Base-by-base conservation (phyloP, 2,888 invertebrate genomes). In the Horisme vitalbata region DNA sequence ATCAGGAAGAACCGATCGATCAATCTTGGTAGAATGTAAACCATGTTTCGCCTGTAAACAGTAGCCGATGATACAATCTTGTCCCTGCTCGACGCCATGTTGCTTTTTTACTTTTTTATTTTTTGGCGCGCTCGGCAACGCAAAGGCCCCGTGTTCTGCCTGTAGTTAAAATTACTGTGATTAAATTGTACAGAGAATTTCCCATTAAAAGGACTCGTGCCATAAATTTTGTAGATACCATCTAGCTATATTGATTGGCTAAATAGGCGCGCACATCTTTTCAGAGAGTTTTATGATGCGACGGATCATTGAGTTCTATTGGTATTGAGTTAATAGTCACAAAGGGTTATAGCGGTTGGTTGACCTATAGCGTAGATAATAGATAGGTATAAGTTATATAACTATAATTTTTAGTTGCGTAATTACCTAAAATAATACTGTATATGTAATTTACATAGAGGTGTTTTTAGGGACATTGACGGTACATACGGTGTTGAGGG, bases 21-120 rank as follows among this genome's bases (percentile, higher is more conserved):
- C 64, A 61, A 49, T 47, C 45, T 49, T 18, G 52, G 48, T 48
- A 53, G 54, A 55, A 62, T 62, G 50, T 47, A 56, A 46, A 56
- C 43, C 45, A 48, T 52, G 55, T 39, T 41, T 54, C n/a, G 55
- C 53, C 57, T 71, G 73, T 74, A 71, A 72, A 79, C 79, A 69
- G 79, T 78, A 79, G 79, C 68, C 57, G 47, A 41, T 38, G 54
- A 39, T 41, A 30, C 18, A 35, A 76, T 78, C 49, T 59, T 61
- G 71, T 69, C 60, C 56, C 56, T 45, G 56, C 20, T 44, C 59
- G 65, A 62, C 65, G 76, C 72, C 75, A 57, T 54, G 24, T 53
- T 56, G 32, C 37, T 52, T 52, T 49, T 18, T 49, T 28, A 13
- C 15, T 57, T 48, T 52, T 53, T 61, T 52, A 49, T 54, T 58